These are phyloP conservation scores for Ariopsis seemanni DNA, from an alignment of 2,113 vertebrate genomes.

Conservation along the genomic window DNA sequence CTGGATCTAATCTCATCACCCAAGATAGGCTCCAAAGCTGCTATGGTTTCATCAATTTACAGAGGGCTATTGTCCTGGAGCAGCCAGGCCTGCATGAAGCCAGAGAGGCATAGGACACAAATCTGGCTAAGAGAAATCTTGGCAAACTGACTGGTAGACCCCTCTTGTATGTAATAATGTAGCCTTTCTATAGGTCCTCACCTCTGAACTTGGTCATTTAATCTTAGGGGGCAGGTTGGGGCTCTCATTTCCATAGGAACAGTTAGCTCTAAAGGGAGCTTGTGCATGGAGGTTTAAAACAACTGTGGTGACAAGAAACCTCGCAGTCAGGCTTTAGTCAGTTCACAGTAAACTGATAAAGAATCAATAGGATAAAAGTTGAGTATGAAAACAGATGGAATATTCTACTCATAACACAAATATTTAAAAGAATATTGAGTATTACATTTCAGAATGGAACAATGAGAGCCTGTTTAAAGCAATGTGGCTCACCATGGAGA, in stretches of 20 bases:
- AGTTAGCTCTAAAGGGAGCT: neutral
- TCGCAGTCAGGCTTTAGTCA: neutral
- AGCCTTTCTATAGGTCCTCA: constrained; percentile 61
- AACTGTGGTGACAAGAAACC: neutral
- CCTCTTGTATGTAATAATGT: constrained; percentile 58
- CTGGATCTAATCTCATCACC: constrained; percentile 54
- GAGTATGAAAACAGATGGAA: neutral
- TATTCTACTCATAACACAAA: neutral
- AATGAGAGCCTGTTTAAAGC: constrained; percentile 49
- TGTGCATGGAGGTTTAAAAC: neutral
- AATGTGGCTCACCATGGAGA: constrained; percentile 31
- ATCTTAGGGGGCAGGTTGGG: constrained; percentile 17
- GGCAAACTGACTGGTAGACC: constrained; percentile 52
- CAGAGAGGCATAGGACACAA: constrained; percentile 43
- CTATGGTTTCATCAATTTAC: constrained; percentile 55
- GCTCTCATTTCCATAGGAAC: constrained; percentile 3
- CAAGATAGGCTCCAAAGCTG: constrained; percentile 50
- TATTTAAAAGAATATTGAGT: constrained; percentile 19
- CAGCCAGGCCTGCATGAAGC: constrained; percentile 43
- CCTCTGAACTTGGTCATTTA: constrained; percentile 38
- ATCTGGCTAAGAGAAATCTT: constrained; percentile 63
- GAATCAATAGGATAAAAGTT: neutral
- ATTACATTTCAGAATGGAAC: constrained; percentile 49
- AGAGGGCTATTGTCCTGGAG: constrained; percentile 54
- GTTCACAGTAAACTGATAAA: neutral